Percentiles rank a stretch among this genome's conserved stretches.
Evolutionary conservation across 2,797 vertebrate species (phyloP).

Genomic region (Pogonophryne albipinna): DNA sequence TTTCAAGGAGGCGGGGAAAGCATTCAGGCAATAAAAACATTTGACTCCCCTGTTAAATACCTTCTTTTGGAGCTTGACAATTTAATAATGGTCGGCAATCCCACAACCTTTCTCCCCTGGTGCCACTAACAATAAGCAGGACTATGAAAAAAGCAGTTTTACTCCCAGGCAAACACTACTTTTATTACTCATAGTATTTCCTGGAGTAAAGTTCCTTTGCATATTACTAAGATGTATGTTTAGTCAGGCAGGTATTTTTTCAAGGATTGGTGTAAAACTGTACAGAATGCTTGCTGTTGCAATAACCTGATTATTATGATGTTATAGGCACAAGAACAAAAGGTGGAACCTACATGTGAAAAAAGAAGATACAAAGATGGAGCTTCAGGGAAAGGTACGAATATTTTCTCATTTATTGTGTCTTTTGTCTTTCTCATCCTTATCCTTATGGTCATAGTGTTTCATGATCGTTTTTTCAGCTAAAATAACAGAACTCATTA

Average conservation of each 20-base stretch:
- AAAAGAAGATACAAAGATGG: conserved; percentile 5
- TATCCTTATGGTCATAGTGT: conserved; percentile 10
- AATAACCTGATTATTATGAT: neutral
- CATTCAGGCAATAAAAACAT: conserved; percentile 12
- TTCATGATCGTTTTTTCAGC: neutral
- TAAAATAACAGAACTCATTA: neutral
- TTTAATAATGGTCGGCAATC: conserved; percentile 27
- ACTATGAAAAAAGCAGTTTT: conserved; percentile 10
- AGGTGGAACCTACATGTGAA: neutral
- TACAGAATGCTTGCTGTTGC: neutral
- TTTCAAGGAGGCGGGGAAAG: neutral
- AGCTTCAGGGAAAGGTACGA: neutral
- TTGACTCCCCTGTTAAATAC: conserved; percentile 18
- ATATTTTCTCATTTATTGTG: neutral
- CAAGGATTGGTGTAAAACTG: conserved; percentile 11
- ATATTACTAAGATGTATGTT: conserved; percentile 39
- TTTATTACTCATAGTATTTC: conserved; percentile 1
- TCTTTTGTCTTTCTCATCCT: neutral
- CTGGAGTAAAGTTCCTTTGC: conserved; percentile 11
- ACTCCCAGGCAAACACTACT: conserved; percentile 17
- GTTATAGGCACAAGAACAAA: conserved; percentile 5
- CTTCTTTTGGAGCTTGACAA: conserved; percentile 4
- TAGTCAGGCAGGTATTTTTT: neutral
- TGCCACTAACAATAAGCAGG: conserved; percentile 12
- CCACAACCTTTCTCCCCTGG: neutral